Base-by-base conservation (phyloP, 2,888 invertebrate species). In the Phlogophora meticulosa region DNA sequence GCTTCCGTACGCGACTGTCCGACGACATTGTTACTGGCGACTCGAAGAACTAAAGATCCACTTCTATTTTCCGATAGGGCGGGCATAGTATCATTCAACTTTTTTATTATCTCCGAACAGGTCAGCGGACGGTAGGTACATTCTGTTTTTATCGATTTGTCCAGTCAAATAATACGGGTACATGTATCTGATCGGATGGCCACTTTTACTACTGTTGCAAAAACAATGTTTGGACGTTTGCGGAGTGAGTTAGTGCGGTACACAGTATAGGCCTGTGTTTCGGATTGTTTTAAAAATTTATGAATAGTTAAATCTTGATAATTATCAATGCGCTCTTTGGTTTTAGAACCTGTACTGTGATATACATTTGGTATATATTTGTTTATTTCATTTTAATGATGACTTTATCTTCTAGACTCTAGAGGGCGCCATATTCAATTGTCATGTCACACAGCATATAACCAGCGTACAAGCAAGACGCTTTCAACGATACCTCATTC, bases 31-130 rank as follows among this genome's bases (percentile, higher is more conserved):
- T 93, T 93, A 92, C 91, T 80, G 88, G 88, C 83, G 85, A 86
- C 87, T 88, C 85, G 85, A 83, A 87, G 89, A 93, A 93, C 93
- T 93, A 92, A 92, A 92, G 90, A 91, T 89, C 92, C 91, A 88
- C 93, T 93, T 87, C 86, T 91, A 91, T 94, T 93, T 93, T 93
- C 93, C 94, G 92, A 94, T 93, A 94, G 93, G 91, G 83, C 89
- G 92, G 88, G 87, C 90, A 90, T 88, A 90, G 92, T 92, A 92
- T 92, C 93, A 92, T 93, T 92, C 91, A 94, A 94, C 91, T 94
- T 94, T 93, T 93, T 94, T 94, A 94, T 94, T 94, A 94, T 93
- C 92, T 92, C 85, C 82, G 87, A 87, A 87, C 91, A 91, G 93
- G 92, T 91, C 92, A 90, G 82, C 84, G 88, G 86, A 88, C 84